Percentiles rank a stretch among this genome's conserved stretches.
These are phyloP conservation scores for Orcinus orca DNA, from an alignment of 2,113 vertebrate genomes.

Conservation along the genomic window DNA sequence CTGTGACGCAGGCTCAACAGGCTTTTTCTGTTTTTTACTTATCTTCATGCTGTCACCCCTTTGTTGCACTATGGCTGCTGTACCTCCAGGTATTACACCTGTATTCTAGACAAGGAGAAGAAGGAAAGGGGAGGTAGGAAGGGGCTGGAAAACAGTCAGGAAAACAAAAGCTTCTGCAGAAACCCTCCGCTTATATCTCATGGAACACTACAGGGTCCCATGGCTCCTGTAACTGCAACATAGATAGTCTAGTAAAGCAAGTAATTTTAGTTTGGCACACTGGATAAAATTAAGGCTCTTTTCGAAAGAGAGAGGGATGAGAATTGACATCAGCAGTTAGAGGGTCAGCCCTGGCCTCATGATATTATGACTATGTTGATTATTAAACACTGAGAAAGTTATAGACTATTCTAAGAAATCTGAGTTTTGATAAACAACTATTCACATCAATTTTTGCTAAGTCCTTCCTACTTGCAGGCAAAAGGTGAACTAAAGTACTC, in stretches of 20 bases:
- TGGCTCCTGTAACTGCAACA: background rate
- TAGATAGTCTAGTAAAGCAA: background rate
- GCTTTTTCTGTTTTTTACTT: background rate
- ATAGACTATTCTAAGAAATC: background rate
- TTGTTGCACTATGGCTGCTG: background rate
- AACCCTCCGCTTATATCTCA: background rate
- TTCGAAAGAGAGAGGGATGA: background rate
- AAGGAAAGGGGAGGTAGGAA: background rate
- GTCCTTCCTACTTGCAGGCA: background rate
- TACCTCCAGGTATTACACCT: background rate
- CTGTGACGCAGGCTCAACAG: background rate
- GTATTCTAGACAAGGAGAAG: background rate
- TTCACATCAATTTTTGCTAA: background rate
- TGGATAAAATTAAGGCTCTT: background rate
- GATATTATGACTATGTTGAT: background rate
- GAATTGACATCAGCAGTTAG: background rate
- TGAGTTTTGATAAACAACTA: background rate
- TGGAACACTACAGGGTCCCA: background rate
- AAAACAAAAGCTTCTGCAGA: background rate
- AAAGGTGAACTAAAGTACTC: constrained; percentile 6
- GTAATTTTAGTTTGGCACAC: background rate
- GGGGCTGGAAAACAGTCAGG: background rate
- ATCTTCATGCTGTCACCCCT: background rate
- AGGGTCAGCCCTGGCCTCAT: background rate
- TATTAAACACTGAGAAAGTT: background rate